A percentile compares a stretch with the other conserved stretches of the same genome.
phyloP scores from a whole-genome alignment of 2,797 vertebrate genomes.

The Oreochromis grahami region DNA sequence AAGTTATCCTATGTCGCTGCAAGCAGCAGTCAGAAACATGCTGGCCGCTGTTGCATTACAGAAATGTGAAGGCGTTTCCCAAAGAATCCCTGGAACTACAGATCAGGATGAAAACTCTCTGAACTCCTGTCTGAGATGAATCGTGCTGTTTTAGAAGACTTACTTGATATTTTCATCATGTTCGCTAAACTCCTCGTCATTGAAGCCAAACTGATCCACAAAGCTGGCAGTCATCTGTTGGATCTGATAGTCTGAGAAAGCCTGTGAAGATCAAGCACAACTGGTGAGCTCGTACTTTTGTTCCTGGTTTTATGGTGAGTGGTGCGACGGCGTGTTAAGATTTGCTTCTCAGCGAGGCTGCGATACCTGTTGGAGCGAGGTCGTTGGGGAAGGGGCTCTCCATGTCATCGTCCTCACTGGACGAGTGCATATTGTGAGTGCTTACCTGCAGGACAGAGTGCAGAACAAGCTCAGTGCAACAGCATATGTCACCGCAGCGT shows the following conservation, averaged over 20 bases:
- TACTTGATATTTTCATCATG: constrained; percentile 96
- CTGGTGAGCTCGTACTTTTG: background rate
- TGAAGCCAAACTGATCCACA: constrained; percentile 97
- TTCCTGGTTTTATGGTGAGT: background rate
- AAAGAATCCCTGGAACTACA: background rate
- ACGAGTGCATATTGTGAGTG: constrained; percentile 95
- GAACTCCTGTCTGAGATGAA: background rate
- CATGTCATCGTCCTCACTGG: constrained; percentile 95
- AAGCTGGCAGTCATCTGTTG: constrained; percentile 98
- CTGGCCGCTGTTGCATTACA: background rate
- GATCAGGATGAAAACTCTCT: background rate
- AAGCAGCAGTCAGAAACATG: background rate
- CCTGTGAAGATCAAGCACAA: constrained; percentile 68
- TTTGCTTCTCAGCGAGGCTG: background rate
- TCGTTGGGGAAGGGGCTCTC: constrained; percentile 92
- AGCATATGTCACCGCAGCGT: background rate
- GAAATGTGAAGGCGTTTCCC: background rate
- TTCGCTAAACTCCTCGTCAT: constrained; percentile 95
- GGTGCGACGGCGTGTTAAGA: background rate
- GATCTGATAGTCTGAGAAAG: constrained; percentile 98
- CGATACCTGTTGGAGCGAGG: constrained; percentile 91
- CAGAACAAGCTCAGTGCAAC: background rate
- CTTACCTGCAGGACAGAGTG: constrained; percentile 80
- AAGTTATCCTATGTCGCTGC: background rate
- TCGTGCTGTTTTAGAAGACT: constrained; percentile 16